Base-by-base conservation (phyloP, 2,888 invertebrate species). In the Sepioteuthis lessoniana region DNA sequence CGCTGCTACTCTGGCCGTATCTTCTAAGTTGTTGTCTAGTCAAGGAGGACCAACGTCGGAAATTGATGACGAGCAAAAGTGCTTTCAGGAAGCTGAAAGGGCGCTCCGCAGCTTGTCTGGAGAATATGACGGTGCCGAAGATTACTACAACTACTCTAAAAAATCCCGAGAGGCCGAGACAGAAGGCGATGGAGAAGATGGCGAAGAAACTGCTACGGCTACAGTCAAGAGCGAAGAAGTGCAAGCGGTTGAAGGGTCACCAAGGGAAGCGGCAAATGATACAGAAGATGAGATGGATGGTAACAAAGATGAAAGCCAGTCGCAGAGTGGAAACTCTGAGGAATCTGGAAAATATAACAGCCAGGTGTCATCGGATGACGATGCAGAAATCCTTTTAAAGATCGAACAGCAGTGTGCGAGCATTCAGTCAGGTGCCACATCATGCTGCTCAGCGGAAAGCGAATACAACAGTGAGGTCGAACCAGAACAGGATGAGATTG, bases 71-170 rank as follows among this genome's bases (percentile, higher is more conserved):
- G 96, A 97, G 93, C 95, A 95, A 94, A 98, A 98, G 0, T 98
- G 98, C 94, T 98, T 99, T 95, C 98, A 98, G 94, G 99, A 99
- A 97, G 98, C 99, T 5, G 98, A 99, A 97, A 98, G 98, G 1
- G 98, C 98, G 0, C 97, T 99, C 55, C 98, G 98, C 97, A 98
- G 98, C 95, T 97, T 99, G n/a, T 98, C 98, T 0, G 98, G 98
- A 35, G 98, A 98, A 97, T 98, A 98, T 98, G 98, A 98, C 94
- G 95, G 95, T 93, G 93, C 94, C 13, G 94, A 93, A 38, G 90
- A 94, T 76, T 94, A 93, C 91, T 94, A 93, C 92, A 94, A 90
- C 25, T 94, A 94, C 55, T 38, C 76, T 90, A 94, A 42, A 91
- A 90, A 93, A 21, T 94, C 93, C 7, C 94, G 42, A 91, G 94